These are phyloP conservation scores for Boulengeromyrus knoepffleri DNA, from an alignment of 2,113 vertebrate genomes.

Conservation along the genomic window DNA sequence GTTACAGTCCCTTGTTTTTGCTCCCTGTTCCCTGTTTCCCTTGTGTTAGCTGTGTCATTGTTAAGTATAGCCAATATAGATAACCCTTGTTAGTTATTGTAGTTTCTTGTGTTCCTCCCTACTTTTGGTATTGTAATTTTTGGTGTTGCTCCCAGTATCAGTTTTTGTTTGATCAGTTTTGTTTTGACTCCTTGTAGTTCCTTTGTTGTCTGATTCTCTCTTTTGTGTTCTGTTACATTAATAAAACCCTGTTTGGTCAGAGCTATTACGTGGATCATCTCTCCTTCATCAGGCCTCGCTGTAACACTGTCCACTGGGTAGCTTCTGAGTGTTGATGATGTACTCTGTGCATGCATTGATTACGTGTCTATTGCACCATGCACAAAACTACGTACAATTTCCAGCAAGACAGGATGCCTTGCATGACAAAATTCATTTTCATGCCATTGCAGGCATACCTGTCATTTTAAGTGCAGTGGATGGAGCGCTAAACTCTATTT, in stretches of 20 bases:
- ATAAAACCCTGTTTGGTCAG: background rate
- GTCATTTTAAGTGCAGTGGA: background rate
- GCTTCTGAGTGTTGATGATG: background rate
- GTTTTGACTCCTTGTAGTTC: too few relatives aligned
- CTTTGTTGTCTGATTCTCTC: background rate
- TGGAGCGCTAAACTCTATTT: background rate
- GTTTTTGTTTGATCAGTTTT: too few relatives aligned
- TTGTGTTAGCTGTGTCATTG: too few relatives aligned
- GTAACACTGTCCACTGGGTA: background rate
- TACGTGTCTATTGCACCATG: background rate
- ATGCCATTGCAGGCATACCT: background rate
- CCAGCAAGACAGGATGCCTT: background rate
- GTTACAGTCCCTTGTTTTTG: too few relatives aligned
- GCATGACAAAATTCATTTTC: background rate
- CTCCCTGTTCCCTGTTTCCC: too few relatives aligned
- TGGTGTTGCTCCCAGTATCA: too few relatives aligned
- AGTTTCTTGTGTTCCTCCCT: too few relatives aligned
- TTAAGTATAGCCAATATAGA: too few relatives aligned
- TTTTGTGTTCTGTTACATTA: background rate
- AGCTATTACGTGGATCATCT: background rate
- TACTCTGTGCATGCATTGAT: background rate
- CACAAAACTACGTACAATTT: background rate
- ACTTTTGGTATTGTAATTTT: too few relatives aligned
- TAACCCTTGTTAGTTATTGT: too few relatives aligned
- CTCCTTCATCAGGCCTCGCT: background rate